These are phyloP conservation scores for Vanessa atalanta DNA, from an alignment of 1,140 invertebrate species.

Conservation along the genomic window DNA sequence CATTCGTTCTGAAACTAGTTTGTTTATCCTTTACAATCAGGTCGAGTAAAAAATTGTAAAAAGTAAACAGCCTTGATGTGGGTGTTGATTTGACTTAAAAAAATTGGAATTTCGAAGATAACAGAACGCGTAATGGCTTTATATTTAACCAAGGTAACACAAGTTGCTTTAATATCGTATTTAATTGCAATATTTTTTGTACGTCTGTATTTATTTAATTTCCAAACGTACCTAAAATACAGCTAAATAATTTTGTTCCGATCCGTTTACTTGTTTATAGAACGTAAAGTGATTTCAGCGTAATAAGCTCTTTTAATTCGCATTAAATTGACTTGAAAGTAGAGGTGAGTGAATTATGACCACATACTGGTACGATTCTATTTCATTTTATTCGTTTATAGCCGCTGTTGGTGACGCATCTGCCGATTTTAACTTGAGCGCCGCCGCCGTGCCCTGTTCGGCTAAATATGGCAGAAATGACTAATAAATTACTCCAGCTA, in stretches of 20 bases:
- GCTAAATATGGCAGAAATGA: conserved; percentile 63
- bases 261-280: neutral
- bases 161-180: conserved; percentile 27
- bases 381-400: conserved; percentile 22
- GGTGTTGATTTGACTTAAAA: conserved; percentile 37
- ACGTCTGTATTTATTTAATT: conserved; percentile 9
- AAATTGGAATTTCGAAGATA: conserved; percentile 36
- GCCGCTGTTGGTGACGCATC: conserved; percentile 59
- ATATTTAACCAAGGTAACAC: conserved; percentile 44
- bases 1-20: conserved; percentile 29
- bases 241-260: neutral
- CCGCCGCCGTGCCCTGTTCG: conserved; percentile 44
- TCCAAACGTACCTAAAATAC: neutral
- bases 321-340: neutral
- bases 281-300: neutral
- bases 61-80: conserved; percentile 45
- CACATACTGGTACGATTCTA: conserved; percentile 16
- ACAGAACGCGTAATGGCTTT: conserved; percentile 39
- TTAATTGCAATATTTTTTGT: conserved; percentile 22
- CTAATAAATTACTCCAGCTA: conserved; percentile 44
- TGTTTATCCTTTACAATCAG: conserved; percentile 38
- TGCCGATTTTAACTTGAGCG: conserved; percentile 60
- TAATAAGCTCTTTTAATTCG: conserved; percentile 2
- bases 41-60: conserved; percentile 41
- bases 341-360: conserved; percentile 39